Percentiles rank a stretch among this genome's conserved stretches.
These are phyloP conservation scores for Potorous gilbertii DNA, from an alignment of 2,797 vertebrate genomes.

Conservation along the genomic window DNA sequence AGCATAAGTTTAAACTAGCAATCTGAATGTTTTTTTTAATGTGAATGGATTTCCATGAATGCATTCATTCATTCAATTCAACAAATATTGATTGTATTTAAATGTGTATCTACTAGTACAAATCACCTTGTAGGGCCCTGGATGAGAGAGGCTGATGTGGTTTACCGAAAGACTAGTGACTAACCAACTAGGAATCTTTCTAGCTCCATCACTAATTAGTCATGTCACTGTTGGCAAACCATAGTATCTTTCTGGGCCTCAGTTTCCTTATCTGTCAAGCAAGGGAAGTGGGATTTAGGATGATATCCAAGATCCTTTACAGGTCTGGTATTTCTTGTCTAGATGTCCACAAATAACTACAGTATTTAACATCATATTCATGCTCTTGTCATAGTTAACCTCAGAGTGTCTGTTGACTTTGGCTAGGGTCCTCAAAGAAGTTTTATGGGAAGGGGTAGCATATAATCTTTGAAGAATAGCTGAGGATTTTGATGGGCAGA, in stretches of 20 bases:
- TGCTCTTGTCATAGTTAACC: neutral
- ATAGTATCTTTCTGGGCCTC: neutral
- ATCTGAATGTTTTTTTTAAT: conserved; percentile 4
- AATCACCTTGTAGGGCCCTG: neutral
- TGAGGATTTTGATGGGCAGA: neutral
- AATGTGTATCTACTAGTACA: neutral
- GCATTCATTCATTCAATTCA: neutral
- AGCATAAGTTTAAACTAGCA: neutral
- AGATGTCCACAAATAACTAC: neutral
- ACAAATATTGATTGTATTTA: neutral
- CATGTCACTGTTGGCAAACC: neutral
- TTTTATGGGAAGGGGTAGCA: neutral
- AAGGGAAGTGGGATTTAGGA: neutral
- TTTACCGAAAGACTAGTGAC: neutral
- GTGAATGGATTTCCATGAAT: neutral
- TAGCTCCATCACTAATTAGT: neutral
- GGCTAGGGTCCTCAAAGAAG: neutral
- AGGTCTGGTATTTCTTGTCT: neutral
- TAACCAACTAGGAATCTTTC: neutral
- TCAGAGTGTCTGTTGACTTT: neutral
- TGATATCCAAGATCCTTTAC: neutral
- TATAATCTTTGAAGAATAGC: conserved; percentile 11
- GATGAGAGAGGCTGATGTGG: neutral
- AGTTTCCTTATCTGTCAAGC: neutral
- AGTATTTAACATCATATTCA: neutral